Evolutionary conservation across 2,888 invertebrate genomes (phyloP).

Genomic region (Epirrhoe alternata): DNA sequence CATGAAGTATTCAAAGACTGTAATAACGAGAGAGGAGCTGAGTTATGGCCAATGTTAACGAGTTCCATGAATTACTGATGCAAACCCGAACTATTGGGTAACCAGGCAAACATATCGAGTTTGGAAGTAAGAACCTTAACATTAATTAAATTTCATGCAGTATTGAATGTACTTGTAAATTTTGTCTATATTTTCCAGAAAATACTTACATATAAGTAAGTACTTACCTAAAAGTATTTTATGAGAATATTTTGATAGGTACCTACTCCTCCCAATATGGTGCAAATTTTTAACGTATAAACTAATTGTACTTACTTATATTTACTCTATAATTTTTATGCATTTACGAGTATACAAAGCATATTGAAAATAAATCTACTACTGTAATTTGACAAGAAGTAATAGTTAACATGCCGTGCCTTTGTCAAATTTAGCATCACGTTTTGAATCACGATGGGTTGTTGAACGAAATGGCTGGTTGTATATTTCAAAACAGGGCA

Average conservation of each 20-base stretch:
- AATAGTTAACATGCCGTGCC: slow-evolving; percentile 17
- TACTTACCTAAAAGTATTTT: not conserved
- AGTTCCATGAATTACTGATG: slow-evolving; percentile 49
- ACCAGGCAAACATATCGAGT: slow-evolving; percentile 30
- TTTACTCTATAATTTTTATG: too few relatives aligned
- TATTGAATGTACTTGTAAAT: slow-evolving; percentile 6
- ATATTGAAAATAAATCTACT: not conserved
- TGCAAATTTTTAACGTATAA: not conserved
- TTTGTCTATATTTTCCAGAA: too few relatives aligned
- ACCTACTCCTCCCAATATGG: not conserved
- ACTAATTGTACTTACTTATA: not conserved
- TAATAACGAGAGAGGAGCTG: slow-evolving; percentile 62
- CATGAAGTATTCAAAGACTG: slow-evolving; percentile 72
- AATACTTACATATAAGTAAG: too few relatives aligned
- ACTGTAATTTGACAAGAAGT: slow-evolving; percentile 11
- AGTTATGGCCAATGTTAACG: slow-evolving; percentile 49
- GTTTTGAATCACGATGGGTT: slow-evolving; percentile 20
- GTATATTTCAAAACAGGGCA: slow-evolving; percentile 11
- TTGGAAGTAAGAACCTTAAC: slow-evolving; percentile 31
- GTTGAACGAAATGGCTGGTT: slow-evolving; percentile 12
- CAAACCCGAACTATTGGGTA: slow-evolving; percentile 39
- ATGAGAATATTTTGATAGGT: not conserved
- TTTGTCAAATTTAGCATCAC: slow-evolving; percentile 26
- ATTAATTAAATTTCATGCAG: slow-evolving; percentile 25
- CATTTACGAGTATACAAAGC: too few relatives aligned